These are phyloP conservation scores for Cetoscarus ocellatus DNA, from an alignment of 2,797 vertebrate species.

Conservation along the genomic window DNA sequence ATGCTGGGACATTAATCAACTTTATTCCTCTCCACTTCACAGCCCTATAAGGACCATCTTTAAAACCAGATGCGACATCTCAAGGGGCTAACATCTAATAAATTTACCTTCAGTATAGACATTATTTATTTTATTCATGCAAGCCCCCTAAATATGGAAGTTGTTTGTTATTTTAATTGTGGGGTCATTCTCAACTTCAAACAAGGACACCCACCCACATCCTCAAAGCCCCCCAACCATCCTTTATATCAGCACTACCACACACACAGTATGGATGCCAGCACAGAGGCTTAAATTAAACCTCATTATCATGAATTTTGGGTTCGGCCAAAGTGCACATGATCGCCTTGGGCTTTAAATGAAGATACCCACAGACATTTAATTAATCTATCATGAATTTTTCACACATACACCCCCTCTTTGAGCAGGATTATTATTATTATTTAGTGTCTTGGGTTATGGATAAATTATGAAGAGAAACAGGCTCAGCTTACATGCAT, in stretches of 20 bases:
- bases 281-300: slow-evolving; percentile 35
- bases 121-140: slow-evolving; percentile 13
- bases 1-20: too few relatives aligned
- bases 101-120: too few relatives aligned
- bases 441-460: slow-evolving; percentile 81
- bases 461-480: slow-evolving; percentile 84
- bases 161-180: slow-evolving; percentile 64
- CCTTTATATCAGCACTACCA: slow-evolving; percentile 38
- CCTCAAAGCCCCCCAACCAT: neutral
- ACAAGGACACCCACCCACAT: slow-evolving; percentile 42
- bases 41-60: too few relatives aligned
- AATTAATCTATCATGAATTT: slow-evolving; percentile 82
- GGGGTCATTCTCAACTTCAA: slow-evolving; percentile 51
- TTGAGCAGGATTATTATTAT: slow-evolving; percentile 79
- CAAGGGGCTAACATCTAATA: too few relatives aligned
- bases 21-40: too few relatives aligned
- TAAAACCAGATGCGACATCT: too few relatives aligned
- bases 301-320: slow-evolving; percentile 51
- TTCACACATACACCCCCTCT: slow-evolving; percentile 74
- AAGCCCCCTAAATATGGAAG: slow-evolving; percentile 5
- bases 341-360: slow-evolving; percentile 68
- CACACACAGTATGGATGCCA: slow-evolving; percentile 32
- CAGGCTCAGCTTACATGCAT: slow-evolving; percentile 79
- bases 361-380: slow-evolving; percentile 76
- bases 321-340: slow-evolving; percentile 80